phyloP scores from a whole-genome alignment of 2,888 invertebrate genomes.

The Globia sparganii region DNA sequence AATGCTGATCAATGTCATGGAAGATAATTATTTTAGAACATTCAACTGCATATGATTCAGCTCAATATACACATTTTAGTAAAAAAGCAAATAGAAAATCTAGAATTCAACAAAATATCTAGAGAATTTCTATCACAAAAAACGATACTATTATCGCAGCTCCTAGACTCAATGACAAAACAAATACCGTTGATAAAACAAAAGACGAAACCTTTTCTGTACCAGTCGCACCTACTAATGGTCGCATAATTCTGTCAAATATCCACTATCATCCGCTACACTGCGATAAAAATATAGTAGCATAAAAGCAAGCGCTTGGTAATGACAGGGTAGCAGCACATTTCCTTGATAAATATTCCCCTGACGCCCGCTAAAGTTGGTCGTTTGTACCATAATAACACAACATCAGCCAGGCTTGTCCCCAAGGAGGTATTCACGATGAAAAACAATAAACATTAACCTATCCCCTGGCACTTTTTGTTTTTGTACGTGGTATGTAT shows the following conservation, averaged over 20 bases:
- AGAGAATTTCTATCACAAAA: not conserved
- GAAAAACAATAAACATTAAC: conserved; percentile 73
- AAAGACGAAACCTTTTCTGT: conserved; percentile 17
- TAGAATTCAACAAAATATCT: not conserved
- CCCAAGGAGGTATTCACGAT: conserved; percentile 62
- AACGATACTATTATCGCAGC: conserved; percentile 15
- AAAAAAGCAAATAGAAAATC: not conserved
- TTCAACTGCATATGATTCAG: not conserved
- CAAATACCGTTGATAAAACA: conserved; percentile 23
- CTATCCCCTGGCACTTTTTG: conserved; percentile 61
- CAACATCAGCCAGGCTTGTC: conserved; percentile 45
- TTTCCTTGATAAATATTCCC: conserved; percentile 66
- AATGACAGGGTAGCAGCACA: conserved; percentile 52
- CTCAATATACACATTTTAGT: not conserved
- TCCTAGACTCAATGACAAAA: not conserved
- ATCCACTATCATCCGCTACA: conserved; percentile 24
- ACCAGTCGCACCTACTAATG: conserved; percentile 9
- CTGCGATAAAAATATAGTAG: conserved; percentile 41
- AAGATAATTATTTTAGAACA: not conserved
- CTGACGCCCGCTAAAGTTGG: conserved; percentile 51
- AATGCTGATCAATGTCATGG: not conserved
- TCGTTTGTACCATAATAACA: conserved; percentile 62
- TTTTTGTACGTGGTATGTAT: conserved; percentile 52
- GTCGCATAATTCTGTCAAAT: conserved; percentile 36
- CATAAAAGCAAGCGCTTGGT: conserved; percentile 41